Evolutionary conservation across 2,113 vertebrate genomes (phyloP), one percentile per base, ranked within the genome.

Genomic region (Leptobrachium ailaonicum): DNA sequence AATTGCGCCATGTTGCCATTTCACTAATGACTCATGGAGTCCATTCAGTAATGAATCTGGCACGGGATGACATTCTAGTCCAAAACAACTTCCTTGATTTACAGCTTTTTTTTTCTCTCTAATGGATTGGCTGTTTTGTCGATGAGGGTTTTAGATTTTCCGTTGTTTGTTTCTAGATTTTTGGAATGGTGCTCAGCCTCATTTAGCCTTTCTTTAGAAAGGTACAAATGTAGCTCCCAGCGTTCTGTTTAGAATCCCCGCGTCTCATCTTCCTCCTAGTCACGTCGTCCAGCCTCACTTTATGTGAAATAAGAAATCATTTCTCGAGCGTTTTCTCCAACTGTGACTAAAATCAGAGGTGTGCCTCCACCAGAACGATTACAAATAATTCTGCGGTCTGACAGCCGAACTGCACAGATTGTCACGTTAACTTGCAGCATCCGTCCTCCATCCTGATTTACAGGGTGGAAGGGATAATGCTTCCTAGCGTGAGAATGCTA

Each of bases 221-320:
- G 20, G 20, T 32, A 32, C 20, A 32, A 32, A 60, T 2, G 10
- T 60, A 13, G 56, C 13, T 13, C 13, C 13, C 2, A 1, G 56
- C 56, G 13, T 13, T 60, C 13, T 60, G 13, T 14, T 60, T 12
- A 14, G 2, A 20, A 64, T 1, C n/a, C 10, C 6, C 47, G 60
- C 12, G 6, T 70, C 1, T 0, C 0, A n/a, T 62, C 66, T 76
- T 8, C 6, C 41, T 74, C 41, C 20, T 71, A 54, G 74, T 78
- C 50, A 64, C 0, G 4, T 47, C 80, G 72, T 67, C 64, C 82
- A 2, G 54, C 70, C 12, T 63, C 80, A 63, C 82, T 88, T 83
- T 82, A 75, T 84, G 4, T 64, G 8, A 80, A 78, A 42, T 79
- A 79, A 69, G 77, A 85, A 83, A 82, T 8, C 14, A 80, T 71